Evolutionary conservation across 1,140 invertebrate species (phyloP).

Genomic region (Saccostrea glomerata): DNA sequence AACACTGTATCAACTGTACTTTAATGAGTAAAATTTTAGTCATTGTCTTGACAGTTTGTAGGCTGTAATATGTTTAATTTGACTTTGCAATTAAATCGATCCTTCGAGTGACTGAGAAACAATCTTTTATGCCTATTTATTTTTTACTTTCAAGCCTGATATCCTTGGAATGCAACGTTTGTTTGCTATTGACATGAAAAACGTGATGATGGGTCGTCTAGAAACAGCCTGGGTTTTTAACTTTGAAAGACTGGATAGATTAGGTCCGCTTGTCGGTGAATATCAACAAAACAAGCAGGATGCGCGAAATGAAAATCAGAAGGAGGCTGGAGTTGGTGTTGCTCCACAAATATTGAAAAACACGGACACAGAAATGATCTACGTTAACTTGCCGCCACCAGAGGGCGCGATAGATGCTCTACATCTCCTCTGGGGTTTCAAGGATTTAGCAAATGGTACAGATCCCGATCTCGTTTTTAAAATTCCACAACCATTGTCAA

Average conservation of each 20-base stretch:
- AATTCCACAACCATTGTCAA: constrained; percentile 24
- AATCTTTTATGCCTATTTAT: neutral
- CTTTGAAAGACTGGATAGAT: constrained; percentile 54
- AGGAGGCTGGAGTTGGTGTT: neutral
- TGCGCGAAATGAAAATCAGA: neutral
- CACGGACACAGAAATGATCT: constrained; percentile 48
- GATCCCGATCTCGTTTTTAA: constrained; percentile 46
- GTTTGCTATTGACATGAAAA: constrained; percentile 65
- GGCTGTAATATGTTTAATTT: no score
- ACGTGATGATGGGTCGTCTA: constrained; percentile 53
- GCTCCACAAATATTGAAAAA: constrained; percentile 52
- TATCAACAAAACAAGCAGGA: neutral
- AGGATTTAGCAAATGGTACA: constrained; percentile 46
- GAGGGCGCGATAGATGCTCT: constrained; percentile 27
- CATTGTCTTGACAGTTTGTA: no score
- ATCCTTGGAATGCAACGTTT: constrained; percentile 64
- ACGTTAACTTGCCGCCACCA: constrained; percentile 58
- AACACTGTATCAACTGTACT: neutral
- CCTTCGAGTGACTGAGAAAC: neutral
- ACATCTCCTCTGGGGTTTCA: constrained; percentile 51
- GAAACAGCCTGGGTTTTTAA: constrained; percentile 61
- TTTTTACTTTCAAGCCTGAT: constrained; percentile 43
- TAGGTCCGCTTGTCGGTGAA: neutral
- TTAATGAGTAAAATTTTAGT: neutral
- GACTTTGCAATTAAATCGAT: no score